These are phyloP conservation scores for Agelastica alni DNA, from an alignment of 2,888 invertebrate species.

Conservation along the genomic window DNA sequence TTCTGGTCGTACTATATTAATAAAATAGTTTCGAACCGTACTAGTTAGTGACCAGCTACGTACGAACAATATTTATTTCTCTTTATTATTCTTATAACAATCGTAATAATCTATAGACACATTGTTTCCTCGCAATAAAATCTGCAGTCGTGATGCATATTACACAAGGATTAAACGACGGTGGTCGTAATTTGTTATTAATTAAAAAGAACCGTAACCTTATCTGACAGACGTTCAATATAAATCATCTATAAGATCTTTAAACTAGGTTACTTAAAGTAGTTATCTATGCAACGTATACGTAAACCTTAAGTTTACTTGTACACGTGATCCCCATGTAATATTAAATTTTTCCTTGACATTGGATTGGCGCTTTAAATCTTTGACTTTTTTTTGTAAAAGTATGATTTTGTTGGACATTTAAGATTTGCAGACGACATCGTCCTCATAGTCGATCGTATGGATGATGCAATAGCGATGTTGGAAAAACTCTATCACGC, in stretches of 20 bases:
- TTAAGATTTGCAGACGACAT: no score
- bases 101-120: constrained; percentile 34
- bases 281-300: no score
- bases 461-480: no score
- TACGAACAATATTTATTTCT: constrained; percentile 7
- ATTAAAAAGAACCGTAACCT: constrained; percentile 36
- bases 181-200: constrained; percentile 37
- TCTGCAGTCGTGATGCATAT: constrained; percentile 35
- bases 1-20: no score
- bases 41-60: neutral
- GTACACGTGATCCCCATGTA: no score
- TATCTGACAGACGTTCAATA: constrained; percentile 25
- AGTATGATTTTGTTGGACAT: no score
- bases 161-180: constrained; percentile 34
- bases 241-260: constrained; percentile 25
- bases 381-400: no score
- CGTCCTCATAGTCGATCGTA: no score
- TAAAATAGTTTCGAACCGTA: neutral
- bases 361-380: no score
- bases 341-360: no score
- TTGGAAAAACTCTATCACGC: no score
- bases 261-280: constrained; percentile 10
- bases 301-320: no score
- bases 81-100: constrained; percentile 31
- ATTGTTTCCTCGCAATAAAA: constrained; percentile 35